Conservation (phyloP, 1,140 invertebrate genomes). For the Olivierus martensii region DNA sequence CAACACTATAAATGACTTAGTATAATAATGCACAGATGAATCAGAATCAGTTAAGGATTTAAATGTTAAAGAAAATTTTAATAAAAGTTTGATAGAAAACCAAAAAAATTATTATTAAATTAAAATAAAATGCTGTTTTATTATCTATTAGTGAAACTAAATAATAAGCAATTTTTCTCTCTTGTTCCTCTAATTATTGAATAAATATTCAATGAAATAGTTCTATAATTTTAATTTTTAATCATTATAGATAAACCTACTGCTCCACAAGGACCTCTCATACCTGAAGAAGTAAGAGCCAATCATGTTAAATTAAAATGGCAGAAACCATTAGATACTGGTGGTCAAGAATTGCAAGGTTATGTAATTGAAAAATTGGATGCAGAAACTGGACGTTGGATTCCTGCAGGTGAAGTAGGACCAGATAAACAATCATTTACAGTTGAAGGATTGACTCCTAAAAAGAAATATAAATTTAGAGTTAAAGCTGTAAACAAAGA, state of each 20-base stretch:
- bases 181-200: neutral
- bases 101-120: too few relatives aligned
- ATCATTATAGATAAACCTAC: slow-evolving; percentile 80
- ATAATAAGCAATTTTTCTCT: neutral
- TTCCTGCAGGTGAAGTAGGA: slow-evolving; percentile 70
- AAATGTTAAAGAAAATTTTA: too few relatives aligned
- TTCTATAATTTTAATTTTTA: slow-evolving; percentile 47
- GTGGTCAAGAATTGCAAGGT: slow-evolving; percentile 82
- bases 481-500: slow-evolving; percentile 98
- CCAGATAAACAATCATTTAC: slow-evolving; percentile 64
- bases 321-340: slow-evolving; percentile 85
- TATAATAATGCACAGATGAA: too few relatives aligned
- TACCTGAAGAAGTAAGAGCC: slow-evolving; percentile 70
- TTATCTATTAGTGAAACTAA: neutral
- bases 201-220: too few relatives aligned
- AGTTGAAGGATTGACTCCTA: slow-evolving; percentile 87
- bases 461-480: slow-evolving; percentile 96
- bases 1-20: too few relatives aligned
- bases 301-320: slow-evolving; percentile 90
- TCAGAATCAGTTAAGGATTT: too few relatives aligned
- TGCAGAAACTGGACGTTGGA: slow-evolving; percentile 78
- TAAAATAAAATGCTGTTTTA: too few relatives aligned
- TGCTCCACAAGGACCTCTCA: slow-evolving; percentile 64
- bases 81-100: too few relatives aligned
- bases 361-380: slow-evolving; percentile 96